These are phyloP conservation scores for rat (Rattus norvegicus) DNA, from an alignment of 2,113 vertebrate species.

Conservation along the genomic window GRCr8 NC_086031.1:77609001-77609500, in stretches of 20 bases:
- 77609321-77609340: neutral
- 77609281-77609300: slow-evolving; percentile 13
- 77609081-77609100: neutral
- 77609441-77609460: no score
- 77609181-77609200: slow-evolving; percentile 60
- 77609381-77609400: slow-evolving; percentile 39
- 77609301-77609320: neutral
- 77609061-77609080: neutral
- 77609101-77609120: neutral
- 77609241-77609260: slow-evolving; percentile 48
- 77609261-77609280: neutral
- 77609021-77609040: neutral
- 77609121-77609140: neutral
- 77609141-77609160: neutral
- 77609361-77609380: neutral
- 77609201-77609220: slow-evolving; percentile 58
- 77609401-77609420: neutral
- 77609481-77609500: neutral
- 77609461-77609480: neutral
- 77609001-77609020: neutral
- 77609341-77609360: neutral
- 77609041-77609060: slow-evolving; percentile 33
- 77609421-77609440: neutral
- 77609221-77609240: slow-evolving; percentile 46
- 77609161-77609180: slow-evolving; percentile 66